Evolutionary conservation across 2,113 vertebrate genomes (phyloP), one percentile per base, ranked within the genome.

Genomic region (Ammodytes dubius): DNA sequence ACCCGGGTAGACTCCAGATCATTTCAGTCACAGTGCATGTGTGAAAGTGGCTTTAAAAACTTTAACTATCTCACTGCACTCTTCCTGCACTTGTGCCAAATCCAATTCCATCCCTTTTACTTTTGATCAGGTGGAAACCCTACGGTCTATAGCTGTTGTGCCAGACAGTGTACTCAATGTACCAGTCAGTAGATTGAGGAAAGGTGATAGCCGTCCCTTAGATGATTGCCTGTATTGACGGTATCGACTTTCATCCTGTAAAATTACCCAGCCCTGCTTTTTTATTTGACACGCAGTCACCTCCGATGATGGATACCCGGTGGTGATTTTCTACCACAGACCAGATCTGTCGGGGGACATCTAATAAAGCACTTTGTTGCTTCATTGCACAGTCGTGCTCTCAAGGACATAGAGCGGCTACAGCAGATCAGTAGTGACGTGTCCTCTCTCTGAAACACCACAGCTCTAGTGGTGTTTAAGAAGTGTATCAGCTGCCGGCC

Each of bases 201-300:
- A 58, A 74, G 40, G 64, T 6, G 43, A 19, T 64, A 71, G 52
- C 57, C 49, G 63, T 87, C 77, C 69, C 69, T 67, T 11, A 74
- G 82, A 89, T 65, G 59, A 88, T 77, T 85, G 84, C 56, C 72
- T 69, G 63, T 59, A 83, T 82, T 39, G 83, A 82, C 81, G 76
- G 53, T n/a, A 77, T 87, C 37, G 73, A 82, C 83, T 83, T 74
- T 83, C 81, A 72, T 88, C 71, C 77, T 80, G 74, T 83, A 77
- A 82, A 88, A 87, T 87, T 68, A 89, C 74, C 54, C 56, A 7
- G 54, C 60, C 4, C 74, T 49, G 60, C 77, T 76, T 69, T 82
- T 91, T 87, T 83, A 85, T 85, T 74, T 79, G 88, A 86, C 82
- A 74, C 53, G 27, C 79, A 77, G 77, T 90, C 84, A 82, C 84